These are phyloP conservation scores for Bombus pyrosoma DNA, from an alignment of 1,140 invertebrate genomes.

Conservation along the genomic window DNA sequence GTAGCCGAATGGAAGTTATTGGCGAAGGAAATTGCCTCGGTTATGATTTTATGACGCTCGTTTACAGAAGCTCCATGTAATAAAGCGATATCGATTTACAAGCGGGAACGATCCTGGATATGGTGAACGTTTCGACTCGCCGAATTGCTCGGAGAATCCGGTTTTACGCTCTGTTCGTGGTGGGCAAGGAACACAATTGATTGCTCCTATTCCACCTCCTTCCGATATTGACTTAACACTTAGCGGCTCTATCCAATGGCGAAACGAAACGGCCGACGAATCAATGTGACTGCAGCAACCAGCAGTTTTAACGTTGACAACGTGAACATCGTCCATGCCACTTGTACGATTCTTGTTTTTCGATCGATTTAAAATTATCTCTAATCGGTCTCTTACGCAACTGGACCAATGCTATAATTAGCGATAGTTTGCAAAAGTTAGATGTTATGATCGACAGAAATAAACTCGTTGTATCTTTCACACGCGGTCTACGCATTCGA, in stretches of 20 bases:
- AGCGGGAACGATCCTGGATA: not conserved
- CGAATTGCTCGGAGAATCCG: not conserved
- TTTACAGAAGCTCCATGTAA: not conserved
- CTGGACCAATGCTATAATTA: too few relatives aligned
- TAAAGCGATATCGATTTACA: constrained; percentile 17
- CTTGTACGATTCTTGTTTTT: too few relatives aligned
- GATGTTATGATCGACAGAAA: too few relatives aligned
- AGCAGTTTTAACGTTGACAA: not conserved
- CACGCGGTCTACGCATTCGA: too few relatives aligned
- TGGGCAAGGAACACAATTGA: constrained; percentile 9
- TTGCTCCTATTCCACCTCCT: constrained; percentile 18
- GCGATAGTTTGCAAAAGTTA: too few relatives aligned
- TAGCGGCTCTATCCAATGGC: constrained; percentile 10
- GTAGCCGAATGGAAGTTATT: not conserved
- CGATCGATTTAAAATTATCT: too few relatives aligned
- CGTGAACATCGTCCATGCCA: not conserved
- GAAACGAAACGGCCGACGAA: not conserved
- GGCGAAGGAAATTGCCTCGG: constrained; percentile 2
- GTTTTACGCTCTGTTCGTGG: not conserved
- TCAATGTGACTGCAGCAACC: constrained; percentile 12
- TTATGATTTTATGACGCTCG: constrained; percentile 39
- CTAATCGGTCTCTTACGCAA: too few relatives aligned
- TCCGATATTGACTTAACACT: constrained; percentile 43
- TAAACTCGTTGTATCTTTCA: too few relatives aligned
- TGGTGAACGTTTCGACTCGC: not conserved